Evolutionary conservation across 2,888 invertebrate species (phyloP).

Genomic region (Sclerodermus sp.): DNA sequence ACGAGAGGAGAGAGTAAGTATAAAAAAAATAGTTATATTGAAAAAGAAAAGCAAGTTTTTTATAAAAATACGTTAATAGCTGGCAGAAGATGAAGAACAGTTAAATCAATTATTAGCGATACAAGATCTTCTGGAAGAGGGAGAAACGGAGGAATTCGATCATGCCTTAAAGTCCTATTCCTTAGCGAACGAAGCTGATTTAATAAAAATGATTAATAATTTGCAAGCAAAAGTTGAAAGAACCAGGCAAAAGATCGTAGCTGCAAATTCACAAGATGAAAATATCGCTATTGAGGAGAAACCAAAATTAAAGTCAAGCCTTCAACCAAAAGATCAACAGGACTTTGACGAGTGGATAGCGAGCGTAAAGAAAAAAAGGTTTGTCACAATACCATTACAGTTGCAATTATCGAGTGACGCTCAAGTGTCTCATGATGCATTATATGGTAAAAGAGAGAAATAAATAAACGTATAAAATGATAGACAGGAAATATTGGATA

Average conservation of each 20-base stretch:
- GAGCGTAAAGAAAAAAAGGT: slow-evolving; percentile 66
- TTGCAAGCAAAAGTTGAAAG: slow-evolving; percentile 75
- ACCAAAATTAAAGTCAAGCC: slow-evolving; percentile 56
- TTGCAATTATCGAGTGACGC: no score
- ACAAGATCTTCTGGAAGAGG: slow-evolving; percentile 76
- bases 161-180: slow-evolving; percentile 75
- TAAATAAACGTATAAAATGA: slow-evolving; percentile 24
- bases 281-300: slow-evolving; percentile 61
- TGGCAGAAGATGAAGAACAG: slow-evolving; percentile 87
- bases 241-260: slow-evolving; percentile 74
- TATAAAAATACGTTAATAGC: slow-evolving; percentile 46
- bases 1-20: slow-evolving; percentile 73
- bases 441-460: neutral
- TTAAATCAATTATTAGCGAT: slow-evolving; percentile 74
- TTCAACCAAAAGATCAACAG: slow-evolving; percentile 59
- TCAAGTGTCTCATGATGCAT: no score
- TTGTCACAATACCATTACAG: slow-evolving; percentile 24
- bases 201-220: slow-evolving; percentile 74
- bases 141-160: slow-evolving; percentile 73
- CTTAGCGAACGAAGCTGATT: slow-evolving; percentile 74
- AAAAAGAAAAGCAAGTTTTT: neutral
- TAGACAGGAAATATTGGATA: slow-evolving; percentile 73
- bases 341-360: slow-evolving; percentile 63
- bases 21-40: no score
- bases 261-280: slow-evolving; percentile 70